Evolutionary conservation across 1,140 invertebrate genomes (phyloP).

Genomic region (Mya arenaria): DNA sequence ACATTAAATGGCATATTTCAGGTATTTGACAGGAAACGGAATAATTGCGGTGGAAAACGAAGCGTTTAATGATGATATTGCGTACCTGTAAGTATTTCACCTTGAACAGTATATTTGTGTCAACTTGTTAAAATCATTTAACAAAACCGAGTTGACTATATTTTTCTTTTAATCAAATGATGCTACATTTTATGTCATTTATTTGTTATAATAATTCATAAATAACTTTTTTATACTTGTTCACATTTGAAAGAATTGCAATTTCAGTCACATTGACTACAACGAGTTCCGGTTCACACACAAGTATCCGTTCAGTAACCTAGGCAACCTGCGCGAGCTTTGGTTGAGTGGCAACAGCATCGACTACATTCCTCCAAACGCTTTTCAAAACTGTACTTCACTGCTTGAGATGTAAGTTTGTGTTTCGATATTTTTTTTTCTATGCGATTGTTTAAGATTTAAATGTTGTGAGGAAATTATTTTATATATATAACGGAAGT

Average conservation of each 20-base stretch:
- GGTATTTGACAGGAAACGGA: constrained; percentile 6
- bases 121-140: no score
- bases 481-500: no score
- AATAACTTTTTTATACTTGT: no score
- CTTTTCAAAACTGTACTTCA: constrained; percentile 63
- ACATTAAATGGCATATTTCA: no score
- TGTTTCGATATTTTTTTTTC: not conserved
- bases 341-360: constrained; percentile 63
- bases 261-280: constrained; percentile 57
- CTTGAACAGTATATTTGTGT: not conserved
- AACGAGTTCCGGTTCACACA: constrained; percentile 72
- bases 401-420: constrained; percentile 66
- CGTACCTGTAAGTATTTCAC: constrained; percentile 8
- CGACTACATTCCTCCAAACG: constrained; percentile 65
- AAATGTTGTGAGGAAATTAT: no score
- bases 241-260: no score
- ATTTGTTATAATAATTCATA: not conserved
- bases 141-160: no score
- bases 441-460: no score
- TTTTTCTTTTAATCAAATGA: no score
- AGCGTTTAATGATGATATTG: constrained; percentile 16
- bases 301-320: constrained; percentile 65
- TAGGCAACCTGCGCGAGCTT: constrained; percentile 54
- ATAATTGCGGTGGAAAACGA: constrained; percentile 38
- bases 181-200: no score